phyloP scores from a whole-genome alignment of 1,140 invertebrate species.

The Adelges cooleyi region DNA sequence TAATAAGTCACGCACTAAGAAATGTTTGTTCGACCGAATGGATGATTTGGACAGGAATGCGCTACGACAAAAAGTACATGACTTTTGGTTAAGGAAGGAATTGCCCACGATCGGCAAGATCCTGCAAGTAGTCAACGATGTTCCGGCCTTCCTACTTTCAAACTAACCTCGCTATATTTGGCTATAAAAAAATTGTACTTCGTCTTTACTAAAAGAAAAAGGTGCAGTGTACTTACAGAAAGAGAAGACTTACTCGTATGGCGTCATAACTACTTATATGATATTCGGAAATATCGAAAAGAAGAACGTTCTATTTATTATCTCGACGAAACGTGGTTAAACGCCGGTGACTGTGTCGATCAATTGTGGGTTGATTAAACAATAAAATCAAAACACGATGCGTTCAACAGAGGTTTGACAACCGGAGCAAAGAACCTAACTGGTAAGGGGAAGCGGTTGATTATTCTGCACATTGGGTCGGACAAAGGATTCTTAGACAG shows the following conservation, averaged over 20 bases:
- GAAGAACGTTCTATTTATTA: background rate
- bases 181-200: background rate
- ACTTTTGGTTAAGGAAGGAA: background rate
- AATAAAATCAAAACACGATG: background rate
- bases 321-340: background rate
- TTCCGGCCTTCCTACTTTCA: background rate
- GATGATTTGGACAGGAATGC: background rate
- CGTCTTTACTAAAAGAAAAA: background rate
- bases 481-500: background rate
- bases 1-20: background rate
- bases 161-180: background rate
- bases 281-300: background rate
- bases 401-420: background rate
- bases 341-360: background rate
- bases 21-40: background rate
- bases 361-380: background rate
- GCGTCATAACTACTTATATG: background rate
- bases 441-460: background rate
- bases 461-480: background rate
- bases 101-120: background rate
- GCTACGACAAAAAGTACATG: background rate
- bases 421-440: background rate
- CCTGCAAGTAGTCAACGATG: background rate
- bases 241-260: background rate
- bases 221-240: background rate